Base-by-base conservation (phyloP, 2,113 vertebrate genomes). In the Octodon degus region DNA sequence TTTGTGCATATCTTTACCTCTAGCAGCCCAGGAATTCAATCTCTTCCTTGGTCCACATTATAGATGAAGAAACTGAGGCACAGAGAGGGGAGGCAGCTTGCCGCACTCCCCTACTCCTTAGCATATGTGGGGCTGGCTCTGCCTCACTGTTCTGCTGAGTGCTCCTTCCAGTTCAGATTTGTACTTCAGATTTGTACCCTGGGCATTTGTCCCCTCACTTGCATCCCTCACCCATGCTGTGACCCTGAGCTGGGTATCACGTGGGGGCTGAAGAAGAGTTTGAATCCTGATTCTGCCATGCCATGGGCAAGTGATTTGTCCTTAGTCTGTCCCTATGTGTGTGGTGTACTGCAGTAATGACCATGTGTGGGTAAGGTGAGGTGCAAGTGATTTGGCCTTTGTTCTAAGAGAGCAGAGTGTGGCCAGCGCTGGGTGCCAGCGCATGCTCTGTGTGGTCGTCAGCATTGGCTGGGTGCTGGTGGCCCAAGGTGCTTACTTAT, bases 391-490 rank as follows among this genome's bases (percentile, higher is more conserved):
- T 16, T 1, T 55, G 0, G 1, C 27, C 27, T 3, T 12, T 7
- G 1, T 84, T 70, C 72, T 4, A 2, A 25, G 74, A 20, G 34
- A 47, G 14, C 30, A 2, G 67, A 0, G 5, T 7, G 34, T 8
- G 43, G 24, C 25, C 0, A 0, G 30, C 17, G 0, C 87, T 30
- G 0, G 1, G 22, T 12, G 88, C 81, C 60, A 11, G 34, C 4
- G 1, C 4, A 3, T 12, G 0, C 0, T 7, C 22, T 20, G 27
- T 70, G 68, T n/a, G 34, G 91, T 60, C 0, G 0, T 20, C 6
- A 2, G 20, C 89, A 55, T 93, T 32, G 70, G 34, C 47, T 9
- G 2, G 50, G 62, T 5, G 12, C 63, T 16, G 60, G 50, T 0
- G 13, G 68, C 43, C 25, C 34, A 27, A 63, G 68, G 27, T 1